Percentiles rank a stretch among this genome's conserved stretches.
Evolutionary conservation across 2,797 vertebrate genomes (phyloP).

Genomic region (Peromyscus aztecus): DNA sequence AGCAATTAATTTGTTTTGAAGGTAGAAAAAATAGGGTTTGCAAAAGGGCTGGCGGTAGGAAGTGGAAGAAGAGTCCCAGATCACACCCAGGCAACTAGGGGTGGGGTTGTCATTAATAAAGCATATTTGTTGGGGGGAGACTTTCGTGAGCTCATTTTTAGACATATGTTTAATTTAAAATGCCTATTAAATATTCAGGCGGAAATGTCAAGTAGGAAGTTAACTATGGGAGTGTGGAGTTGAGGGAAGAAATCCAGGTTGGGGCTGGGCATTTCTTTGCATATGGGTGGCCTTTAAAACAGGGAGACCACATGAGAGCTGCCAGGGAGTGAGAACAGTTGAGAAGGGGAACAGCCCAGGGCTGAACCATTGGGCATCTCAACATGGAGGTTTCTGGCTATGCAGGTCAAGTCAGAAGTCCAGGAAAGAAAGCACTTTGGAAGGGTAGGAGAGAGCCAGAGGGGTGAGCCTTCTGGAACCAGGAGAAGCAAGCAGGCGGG

Average conservation of each 20-base stretch:
- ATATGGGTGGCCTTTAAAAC: slow-evolving; percentile 46
- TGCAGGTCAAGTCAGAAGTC: neutral
- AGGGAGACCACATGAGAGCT: neutral
- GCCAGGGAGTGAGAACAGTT: neutral
- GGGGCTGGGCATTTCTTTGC: neutral
- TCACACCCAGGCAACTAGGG: neutral
- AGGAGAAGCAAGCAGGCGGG: neutral
- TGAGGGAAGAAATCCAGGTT: slow-evolving; percentile 13
- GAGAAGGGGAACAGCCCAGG: neutral
- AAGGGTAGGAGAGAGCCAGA: neutral
- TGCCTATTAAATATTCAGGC: slow-evolving; percentile 73
- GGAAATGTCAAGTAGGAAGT: slow-evolving; percentile 63
- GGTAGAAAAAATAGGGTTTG: slow-evolving; percentile 16
- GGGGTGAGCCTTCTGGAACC: neutral
- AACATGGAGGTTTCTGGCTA: neutral
- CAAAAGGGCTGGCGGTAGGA: neutral
- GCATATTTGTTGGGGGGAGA: neutral
- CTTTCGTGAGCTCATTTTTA: slow-evolving; percentile 66
- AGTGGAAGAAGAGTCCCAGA: neutral
- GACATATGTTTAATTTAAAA: slow-evolving; percentile 76
- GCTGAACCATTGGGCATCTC: neutral
- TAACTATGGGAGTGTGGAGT: slow-evolving; percentile 57
- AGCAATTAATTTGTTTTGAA: slow-evolving; percentile 37
- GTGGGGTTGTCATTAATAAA: slow-evolving; percentile 57
- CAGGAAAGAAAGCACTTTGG: neutral